Base-by-base conservation (phyloP, 1,140 invertebrate genomes). In the Theocolax elegans region DNA sequence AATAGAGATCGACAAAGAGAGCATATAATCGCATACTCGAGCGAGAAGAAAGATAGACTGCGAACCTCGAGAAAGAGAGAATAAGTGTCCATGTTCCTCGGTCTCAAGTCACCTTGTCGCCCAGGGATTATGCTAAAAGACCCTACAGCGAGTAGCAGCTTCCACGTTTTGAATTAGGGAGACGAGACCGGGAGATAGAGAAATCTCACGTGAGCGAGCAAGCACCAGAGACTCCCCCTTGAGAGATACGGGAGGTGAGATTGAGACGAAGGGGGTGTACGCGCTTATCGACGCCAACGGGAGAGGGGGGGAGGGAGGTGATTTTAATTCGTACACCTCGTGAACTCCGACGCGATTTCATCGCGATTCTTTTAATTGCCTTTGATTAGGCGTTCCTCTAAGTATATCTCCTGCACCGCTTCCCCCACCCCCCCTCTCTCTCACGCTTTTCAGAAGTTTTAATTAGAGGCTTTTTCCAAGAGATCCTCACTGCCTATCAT, bases 51-150 rank as follows among this genome's bases (percentile, higher is more conserved):
- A 42, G 42, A 15, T 2, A 17, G 42, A 46, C n/a, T 46, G 42
- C n/a, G 10, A 51, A 13, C 15, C 8, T 3, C 12, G 25, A 29
- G 46, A 31, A 27, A 17, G 4, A 29, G n/a, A 27, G 29, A 56
- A 25, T 35, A 49, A 63, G 46, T 49, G 60, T 6, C 31, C 10
- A 35, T 35, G 31, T 4, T 35, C 10, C 31, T 35, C 10, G 10
- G 31, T 35, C 76, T 69, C 74, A 74, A 73, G 73, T 77, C 68
- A 72, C 72, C 79, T 79, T 81, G 81, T 83, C 74, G 76, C 75
- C 73, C 56, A 66, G 64, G 78, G 80, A 83, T 84, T 84, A 84
- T 84, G 81, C 81, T 83, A 83, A 84, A 81, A 73, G 79, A 79
- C 75, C 77, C 78, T 6, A 79, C 76, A 73, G 38, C 69, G 73